Percentiles rank a stretch among this genome's conserved stretches.
phyloP scores from a whole-genome alignment of 2,888 invertebrate species.

The Drepana falcataria region DNA sequence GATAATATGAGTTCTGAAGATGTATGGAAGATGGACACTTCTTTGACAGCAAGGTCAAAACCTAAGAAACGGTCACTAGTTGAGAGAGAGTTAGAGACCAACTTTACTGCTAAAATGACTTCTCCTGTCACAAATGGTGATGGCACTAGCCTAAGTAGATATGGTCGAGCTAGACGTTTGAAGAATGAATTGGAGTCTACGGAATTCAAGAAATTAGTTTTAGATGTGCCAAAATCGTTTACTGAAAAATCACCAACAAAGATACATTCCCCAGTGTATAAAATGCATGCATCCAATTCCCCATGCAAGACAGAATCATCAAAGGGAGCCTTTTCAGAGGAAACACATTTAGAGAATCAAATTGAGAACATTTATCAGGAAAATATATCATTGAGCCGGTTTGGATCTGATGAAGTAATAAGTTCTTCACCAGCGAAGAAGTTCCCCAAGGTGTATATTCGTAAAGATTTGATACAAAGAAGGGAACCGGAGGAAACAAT shows the following conservation, averaged over 20 bases:
- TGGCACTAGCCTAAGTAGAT: conserved; percentile 71
- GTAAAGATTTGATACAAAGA: conserved; percentile 64
- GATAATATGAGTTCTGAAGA: conserved; percentile 52
- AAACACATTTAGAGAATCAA: conserved; percentile 43
- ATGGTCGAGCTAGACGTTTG: conserved; percentile 77
- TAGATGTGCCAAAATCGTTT: conserved; percentile 35
- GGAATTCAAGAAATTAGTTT: conserved; percentile 51
- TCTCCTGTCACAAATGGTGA: conserved; percentile 46
- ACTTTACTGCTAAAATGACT: conserved; percentile 57
- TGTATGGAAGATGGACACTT: conserved; percentile 29
- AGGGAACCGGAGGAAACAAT: conserved; percentile 55
- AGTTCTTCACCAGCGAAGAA: conserved; percentile 39
- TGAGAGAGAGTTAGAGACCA: conserved; percentile 67
- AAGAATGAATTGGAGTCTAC: conserved; percentile 66
- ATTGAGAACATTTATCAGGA: conserved; percentile 60
- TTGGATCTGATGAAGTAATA: conserved; percentile 41
- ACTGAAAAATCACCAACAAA: conserved; percentile 43
- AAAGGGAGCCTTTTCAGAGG: conserved; percentile 21
- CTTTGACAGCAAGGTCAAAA: conserved; percentile 37
- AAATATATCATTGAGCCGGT: conserved; percentile 57
- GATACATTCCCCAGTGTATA: conserved; percentile 46
- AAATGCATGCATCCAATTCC: conserved; percentile 66
- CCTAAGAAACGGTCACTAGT: conserved; percentile 64
- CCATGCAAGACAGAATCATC: conserved; percentile 43
- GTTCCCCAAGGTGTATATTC: conserved; percentile 55